phyloP scores from a whole-genome alignment of 2,113 vertebrate species.

The Gila orcuttii region DNA sequence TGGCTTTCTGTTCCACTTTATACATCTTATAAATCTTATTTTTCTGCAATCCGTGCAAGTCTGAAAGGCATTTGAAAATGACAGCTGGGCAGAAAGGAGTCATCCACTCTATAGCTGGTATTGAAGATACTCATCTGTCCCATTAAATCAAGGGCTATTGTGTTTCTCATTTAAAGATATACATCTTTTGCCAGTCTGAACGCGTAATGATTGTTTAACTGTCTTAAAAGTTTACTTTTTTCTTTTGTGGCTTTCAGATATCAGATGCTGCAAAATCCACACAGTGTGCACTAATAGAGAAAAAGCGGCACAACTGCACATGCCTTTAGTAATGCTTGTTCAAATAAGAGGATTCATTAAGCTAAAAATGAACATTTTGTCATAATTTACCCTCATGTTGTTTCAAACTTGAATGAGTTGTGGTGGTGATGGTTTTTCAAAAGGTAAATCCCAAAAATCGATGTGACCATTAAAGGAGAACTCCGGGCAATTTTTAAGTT shows the following conservation, averaged over 20 bases:
- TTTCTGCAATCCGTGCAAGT: background rate
- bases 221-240: background rate
- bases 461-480: background rate
- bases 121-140: constrained; percentile 37
- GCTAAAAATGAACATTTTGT: background rate
- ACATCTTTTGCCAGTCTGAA: constrained; percentile 56
- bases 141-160: constrained; percentile 37
- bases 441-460: background rate
- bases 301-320: background rate
- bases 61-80: constrained; percentile 45
- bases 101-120: constrained; percentile 23
- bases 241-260: background rate
- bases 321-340: background rate
- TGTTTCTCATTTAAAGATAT: constrained; percentile 66
- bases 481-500: no score
- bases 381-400: background rate
- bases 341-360: background rate
- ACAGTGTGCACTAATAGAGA: background rate
- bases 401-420: background rate
- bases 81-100: constrained; percentile 45
- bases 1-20: constrained; percentile 18
- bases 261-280: constrained; percentile 11
- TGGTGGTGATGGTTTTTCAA: background rate
- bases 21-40: constrained; percentile 22
- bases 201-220: constrained; percentile 30